These are phyloP conservation scores for Oeneis ivallda DNA, from an alignment of 2,888 invertebrate genomes.

Conservation along the genomic window DNA sequence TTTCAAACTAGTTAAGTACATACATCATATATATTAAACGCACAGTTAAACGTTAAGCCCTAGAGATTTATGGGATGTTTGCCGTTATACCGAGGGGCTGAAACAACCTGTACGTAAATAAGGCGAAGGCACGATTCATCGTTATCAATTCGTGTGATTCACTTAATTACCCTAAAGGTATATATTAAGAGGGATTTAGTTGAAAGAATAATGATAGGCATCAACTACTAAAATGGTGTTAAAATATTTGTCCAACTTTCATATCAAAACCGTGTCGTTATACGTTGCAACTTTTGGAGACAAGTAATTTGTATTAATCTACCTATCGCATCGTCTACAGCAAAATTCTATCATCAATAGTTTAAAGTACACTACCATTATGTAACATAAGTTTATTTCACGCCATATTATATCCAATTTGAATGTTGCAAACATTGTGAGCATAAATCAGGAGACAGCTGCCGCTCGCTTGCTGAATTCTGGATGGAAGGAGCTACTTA, in stretches of 20 bases:
- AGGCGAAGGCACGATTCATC: slow-evolving; percentile 32
- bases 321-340: neutral
- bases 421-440: slow-evolving; percentile 5
- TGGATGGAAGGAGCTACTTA: slow-evolving; percentile 56
- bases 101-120: slow-evolving; percentile 23
- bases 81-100: slow-evolving; percentile 27
- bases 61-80: slow-evolving; percentile 32
- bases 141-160: slow-evolving; percentile 30
- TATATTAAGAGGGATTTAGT: no score
- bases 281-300: neutral
- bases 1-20: neutral
- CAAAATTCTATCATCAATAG: neutral
- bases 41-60: slow-evolving; percentile 24
- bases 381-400: neutral
- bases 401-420: slow-evolving; percentile 4
- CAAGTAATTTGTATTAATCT: neutral
- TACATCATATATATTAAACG: neutral
- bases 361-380: neutral
- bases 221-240: no score
- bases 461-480: slow-evolving; percentile 68
- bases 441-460: slow-evolving; percentile 70
- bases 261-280: no score
- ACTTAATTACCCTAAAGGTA: no score
- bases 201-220: no score
- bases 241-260: no score